Evolutionary conservation across 1,140 invertebrate genomes (phyloP).

Genomic region (Nasonia longicornis): DNA sequence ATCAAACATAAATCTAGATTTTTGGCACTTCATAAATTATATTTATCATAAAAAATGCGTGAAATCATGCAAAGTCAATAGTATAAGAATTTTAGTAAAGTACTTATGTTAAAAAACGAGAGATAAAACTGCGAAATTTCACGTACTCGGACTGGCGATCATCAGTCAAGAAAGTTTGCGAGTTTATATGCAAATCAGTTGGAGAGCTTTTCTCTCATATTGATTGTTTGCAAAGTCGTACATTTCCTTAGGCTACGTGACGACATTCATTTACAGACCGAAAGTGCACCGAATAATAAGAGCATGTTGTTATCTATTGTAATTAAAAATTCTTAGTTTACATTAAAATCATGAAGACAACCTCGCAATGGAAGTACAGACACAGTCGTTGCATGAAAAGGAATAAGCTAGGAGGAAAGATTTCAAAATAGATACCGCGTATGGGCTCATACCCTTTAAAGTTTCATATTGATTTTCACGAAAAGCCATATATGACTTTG

Average conservation of each 20-base stretch:
- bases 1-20: no score
- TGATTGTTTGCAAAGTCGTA: conserved; percentile 16
- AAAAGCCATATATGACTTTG: not conserved
- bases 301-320: not conserved
- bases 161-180: conserved; percentile 7
- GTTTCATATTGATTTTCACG: not conserved
- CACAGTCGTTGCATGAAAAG: not conserved
- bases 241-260: not conserved
- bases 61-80: no score
- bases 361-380: no score
- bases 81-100: not conserved
- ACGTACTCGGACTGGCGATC: conserved; percentile 5
- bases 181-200: conserved; percentile 35
- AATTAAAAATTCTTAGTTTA: not conserved
- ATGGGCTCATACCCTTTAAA: not conserved
- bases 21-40: no score
- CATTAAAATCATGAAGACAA: not conserved
- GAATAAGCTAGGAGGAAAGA: not conserved
- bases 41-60: no score
- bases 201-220: conserved; percentile 13
- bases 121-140: conserved; percentile 13
- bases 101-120: not conserved
- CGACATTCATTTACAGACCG: not conserved
- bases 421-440: not conserved
- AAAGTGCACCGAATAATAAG: not conserved